These are phyloP conservation scores for Streblospio benedicti DNA, from an alignment of 1,140 invertebrate genomes.

Conservation along the genomic window DNA sequence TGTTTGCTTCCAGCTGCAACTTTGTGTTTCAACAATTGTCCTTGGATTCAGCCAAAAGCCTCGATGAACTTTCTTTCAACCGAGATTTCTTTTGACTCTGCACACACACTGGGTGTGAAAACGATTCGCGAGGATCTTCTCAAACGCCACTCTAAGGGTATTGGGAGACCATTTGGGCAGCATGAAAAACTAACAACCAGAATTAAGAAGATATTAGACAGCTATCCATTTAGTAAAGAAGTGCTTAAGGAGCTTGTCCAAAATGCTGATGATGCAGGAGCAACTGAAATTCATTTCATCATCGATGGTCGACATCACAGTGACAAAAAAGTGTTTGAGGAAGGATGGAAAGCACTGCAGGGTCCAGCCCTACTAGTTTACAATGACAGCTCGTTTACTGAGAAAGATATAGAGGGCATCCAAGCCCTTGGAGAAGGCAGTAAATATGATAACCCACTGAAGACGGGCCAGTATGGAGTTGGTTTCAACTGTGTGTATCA, in stretches of 20 bases:
- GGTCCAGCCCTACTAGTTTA: conserved; percentile 38
- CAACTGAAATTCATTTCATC: conserved; percentile 37
- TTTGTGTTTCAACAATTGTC: conserved; percentile 24
- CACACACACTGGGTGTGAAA: conserved; percentile 21
- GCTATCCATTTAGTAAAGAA: conserved; percentile 10
- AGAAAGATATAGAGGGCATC: conserved; percentile 35
- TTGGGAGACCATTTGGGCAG: too few relatives aligned
- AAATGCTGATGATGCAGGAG: conserved; percentile 49
- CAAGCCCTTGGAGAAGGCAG: conserved; percentile 34
- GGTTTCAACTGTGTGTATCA: conserved; percentile 32
- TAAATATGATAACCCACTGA: conserved; percentile 28
- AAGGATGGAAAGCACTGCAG: conserved; percentile 24
- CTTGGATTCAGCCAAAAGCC: conserved; percentile 4
- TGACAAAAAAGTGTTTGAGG: conserved; percentile 19
- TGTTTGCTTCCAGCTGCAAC: neutral
- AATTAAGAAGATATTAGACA: conserved; percentile 10
- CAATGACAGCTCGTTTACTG: conserved; percentile 35
- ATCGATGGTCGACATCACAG: conserved; percentile 28
- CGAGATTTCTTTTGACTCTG: conserved; percentile 19
- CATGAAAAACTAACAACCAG: conserved; percentile 2
- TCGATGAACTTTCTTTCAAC: conserved; percentile 21
- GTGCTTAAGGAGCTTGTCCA: conserved; percentile 37
- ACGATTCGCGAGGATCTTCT: conserved; percentile 18
- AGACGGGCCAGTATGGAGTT: conserved; percentile 35
- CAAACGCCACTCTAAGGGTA: neutral